Conservation (phyloP, 2,113 vertebrate genomes). For the Leucoraja erinaceus region DNA sequence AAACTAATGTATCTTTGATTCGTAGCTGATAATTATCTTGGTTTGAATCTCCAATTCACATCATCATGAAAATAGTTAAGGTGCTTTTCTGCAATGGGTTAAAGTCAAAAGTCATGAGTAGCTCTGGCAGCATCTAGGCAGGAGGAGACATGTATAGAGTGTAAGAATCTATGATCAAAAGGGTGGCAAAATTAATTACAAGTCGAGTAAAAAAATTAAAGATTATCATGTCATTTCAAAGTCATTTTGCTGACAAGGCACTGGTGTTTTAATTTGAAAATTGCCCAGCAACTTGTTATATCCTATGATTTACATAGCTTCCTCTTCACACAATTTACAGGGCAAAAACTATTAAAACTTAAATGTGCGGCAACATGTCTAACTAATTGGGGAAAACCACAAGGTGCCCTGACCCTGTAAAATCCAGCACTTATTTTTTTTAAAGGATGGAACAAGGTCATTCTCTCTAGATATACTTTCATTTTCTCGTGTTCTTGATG, state of each 20-base stretch:
- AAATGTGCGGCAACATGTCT: not conserved
- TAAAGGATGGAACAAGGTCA: not conserved
- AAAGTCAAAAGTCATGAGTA: not conserved
- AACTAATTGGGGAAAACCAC: not conserved
- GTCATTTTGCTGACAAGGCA: not conserved
- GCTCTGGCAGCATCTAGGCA: not conserved
- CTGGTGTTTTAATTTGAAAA: not conserved
- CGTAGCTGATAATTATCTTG: not conserved
- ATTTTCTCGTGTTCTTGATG: not conserved
- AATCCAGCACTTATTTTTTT: not conserved
- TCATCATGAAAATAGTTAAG: not conserved
- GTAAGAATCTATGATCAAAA: not conserved
- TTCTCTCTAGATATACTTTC: not conserved
- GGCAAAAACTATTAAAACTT: not conserved
- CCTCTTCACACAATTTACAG: not conserved
- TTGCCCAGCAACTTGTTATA: not conserved
- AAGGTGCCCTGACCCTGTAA: not conserved
- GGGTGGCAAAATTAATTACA: conserved; percentile 27
- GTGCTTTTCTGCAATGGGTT: not conserved
- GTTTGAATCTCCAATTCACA: not conserved
- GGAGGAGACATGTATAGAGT: too few relatives aligned
- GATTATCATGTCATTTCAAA: not conserved
- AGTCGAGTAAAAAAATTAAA: not conserved
- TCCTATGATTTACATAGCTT: not conserved
- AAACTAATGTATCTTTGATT: not conserved